These are phyloP conservation scores for Lepidonotus clava DNA, from an alignment of 2,888 invertebrate genomes.

Conservation along the genomic window DNA sequence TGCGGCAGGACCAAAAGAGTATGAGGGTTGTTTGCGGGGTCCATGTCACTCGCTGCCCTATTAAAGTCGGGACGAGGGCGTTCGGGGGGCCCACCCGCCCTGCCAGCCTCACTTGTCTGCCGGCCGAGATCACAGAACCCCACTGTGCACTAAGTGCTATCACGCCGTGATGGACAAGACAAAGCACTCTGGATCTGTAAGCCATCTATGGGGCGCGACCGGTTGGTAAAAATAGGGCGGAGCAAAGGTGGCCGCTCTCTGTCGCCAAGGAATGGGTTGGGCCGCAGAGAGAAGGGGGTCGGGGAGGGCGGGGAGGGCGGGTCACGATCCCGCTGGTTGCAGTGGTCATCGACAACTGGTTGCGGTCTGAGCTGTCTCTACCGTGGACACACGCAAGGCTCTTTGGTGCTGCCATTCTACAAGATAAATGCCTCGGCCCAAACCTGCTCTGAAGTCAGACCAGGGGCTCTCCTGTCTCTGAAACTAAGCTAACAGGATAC, in stretches of 20 bases:
- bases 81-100: neutral
- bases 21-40: neutral
- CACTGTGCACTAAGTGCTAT: constrained; percentile 24
- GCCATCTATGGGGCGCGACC: constrained; percentile 5
- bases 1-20: neutral
- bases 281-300: neutral
- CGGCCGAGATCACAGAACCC: constrained; percentile 16
- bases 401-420: neutral
- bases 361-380: neutral
- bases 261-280: neutral
- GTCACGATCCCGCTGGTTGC: neutral
- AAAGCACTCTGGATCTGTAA: constrained; percentile 39
- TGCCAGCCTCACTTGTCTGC: constrained; percentile 18
- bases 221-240: too few species aligned
- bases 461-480: neutral
- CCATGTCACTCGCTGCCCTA: constrained; percentile 14
- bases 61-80: constrained; percentile 31
- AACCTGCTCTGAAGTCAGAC: neutral
- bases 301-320: neutral
- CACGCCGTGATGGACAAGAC: constrained; percentile 39
- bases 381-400: neutral
- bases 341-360: neutral
- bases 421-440: neutral
- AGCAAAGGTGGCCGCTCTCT: too few species aligned
- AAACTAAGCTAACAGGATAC: neutral